Conservation (phyloP, 2,888 invertebrate genomes). For the Ennomos quercinarius region DNA sequence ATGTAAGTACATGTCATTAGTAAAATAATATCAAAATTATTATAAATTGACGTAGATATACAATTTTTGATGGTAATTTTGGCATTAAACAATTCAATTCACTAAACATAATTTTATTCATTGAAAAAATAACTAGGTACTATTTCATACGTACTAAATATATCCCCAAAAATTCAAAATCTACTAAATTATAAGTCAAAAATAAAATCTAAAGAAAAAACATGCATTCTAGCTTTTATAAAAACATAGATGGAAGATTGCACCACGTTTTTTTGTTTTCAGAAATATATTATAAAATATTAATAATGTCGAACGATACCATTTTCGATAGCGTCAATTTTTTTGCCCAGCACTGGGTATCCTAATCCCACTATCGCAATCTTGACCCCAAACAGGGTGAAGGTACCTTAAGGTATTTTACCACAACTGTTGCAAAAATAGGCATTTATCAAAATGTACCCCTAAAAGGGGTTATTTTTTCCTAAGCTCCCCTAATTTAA, state of each 20-base stretch:
- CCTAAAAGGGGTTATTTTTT: neutral
- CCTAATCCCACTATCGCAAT: constrained; percentile 4
- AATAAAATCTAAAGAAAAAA: too few relatives aligned
- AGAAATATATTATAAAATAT: constrained; percentile 1
- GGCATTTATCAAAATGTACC: neutral
- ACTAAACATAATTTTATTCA: constrained; percentile 1
- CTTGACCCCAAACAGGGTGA: constrained; percentile 5
- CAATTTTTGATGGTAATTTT: constrained; percentile 1
- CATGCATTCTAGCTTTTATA: too few relatives aligned
- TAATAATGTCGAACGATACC: constrained; percentile 13
- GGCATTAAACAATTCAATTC: neutral
- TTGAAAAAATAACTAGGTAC: neutral
- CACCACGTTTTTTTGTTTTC: constrained; percentile 1
- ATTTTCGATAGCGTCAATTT: constrained; percentile 20
- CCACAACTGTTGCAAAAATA: neutral
- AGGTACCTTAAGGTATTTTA: neutral
- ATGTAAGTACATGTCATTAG: neutral
- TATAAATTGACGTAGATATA: too few relatives aligned
- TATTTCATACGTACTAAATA: too few relatives aligned
- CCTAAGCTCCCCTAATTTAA: neutral
- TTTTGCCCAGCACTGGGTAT: constrained; percentile 36
- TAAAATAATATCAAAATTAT: too few relatives aligned
- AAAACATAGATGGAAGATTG: neutral
- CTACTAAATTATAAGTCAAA: too few relatives aligned
- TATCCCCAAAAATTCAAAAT: too few relatives aligned